Percentiles rank a stretch among this genome's conserved stretches.
These are phyloP conservation scores for Epiblema foenella DNA, from an alignment of 2,888 invertebrate species.

Conservation along the genomic window DNA sequence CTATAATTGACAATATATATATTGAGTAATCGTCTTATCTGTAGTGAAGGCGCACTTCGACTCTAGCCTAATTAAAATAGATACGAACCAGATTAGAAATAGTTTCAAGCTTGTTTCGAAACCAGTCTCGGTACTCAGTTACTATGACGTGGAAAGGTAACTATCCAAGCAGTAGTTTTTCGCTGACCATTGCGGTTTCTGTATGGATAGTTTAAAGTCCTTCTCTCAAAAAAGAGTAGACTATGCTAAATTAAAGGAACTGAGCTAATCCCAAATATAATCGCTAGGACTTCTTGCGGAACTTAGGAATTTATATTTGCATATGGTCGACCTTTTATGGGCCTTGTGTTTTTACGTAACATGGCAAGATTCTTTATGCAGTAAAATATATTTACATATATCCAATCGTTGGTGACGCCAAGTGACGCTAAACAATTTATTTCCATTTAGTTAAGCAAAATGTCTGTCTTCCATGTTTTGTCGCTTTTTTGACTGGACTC, in stretches of 20 bases:
- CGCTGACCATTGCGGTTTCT: constrained; percentile 60
- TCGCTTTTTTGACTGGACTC: neutral
- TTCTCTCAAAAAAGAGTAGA: constrained; percentile 53
- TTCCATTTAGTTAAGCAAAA: neutral
- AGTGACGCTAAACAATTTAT: neutral
- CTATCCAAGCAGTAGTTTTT: constrained; percentile 56
- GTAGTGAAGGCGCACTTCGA: constrained; percentile 60
- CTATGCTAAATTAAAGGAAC: constrained; percentile 50
- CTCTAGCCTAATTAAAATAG: constrained; percentile 70
- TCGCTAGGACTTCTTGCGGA: constrained; percentile 47
- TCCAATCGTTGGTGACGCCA: neutral
- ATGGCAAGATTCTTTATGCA: constrained; percentile 45
- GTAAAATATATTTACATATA: constrained; percentile 12
- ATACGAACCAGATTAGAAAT: constrained; percentile 72
- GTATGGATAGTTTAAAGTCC: constrained; percentile 45
- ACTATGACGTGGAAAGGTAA: constrained; percentile 50
- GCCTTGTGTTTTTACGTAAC: constrained; percentile 64
- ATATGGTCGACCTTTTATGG: constrained; percentile 63
- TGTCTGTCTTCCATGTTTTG: neutral
- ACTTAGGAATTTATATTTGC: constrained; percentile 62
- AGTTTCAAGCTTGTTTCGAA: constrained; percentile 69
- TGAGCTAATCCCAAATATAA: constrained; percentile 36
- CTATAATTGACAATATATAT: constrained; percentile 53
- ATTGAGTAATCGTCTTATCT: constrained; percentile 61
- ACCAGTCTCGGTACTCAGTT: constrained; percentile 54